These are phyloP conservation scores for Galerucella pusilla DNA, from an alignment of 2,888 invertebrate species.

Conservation along the genomic window DNA sequence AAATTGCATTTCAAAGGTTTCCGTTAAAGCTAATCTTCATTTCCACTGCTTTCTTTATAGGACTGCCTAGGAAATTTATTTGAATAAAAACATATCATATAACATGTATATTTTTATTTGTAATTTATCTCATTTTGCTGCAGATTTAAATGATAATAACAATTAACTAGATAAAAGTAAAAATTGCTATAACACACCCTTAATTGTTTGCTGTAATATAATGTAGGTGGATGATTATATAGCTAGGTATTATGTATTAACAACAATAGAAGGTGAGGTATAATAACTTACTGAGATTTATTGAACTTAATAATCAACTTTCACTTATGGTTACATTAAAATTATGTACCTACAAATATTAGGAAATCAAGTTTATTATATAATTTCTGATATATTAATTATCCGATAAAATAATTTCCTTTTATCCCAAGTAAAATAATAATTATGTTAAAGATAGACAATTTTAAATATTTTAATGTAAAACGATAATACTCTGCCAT, in stretches of 20 bases:
- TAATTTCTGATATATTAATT: slow-evolving; percentile 15
- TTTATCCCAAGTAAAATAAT: neutral
- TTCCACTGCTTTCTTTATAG: too few relatives aligned
- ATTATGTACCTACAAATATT: slow-evolving; percentile 23
- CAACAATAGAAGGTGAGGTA: slow-evolving; percentile 33
- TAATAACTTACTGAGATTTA: slow-evolving; percentile 11
- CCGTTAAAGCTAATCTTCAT: too few relatives aligned
- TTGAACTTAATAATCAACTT: slow-evolving; percentile 31
- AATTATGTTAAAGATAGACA: neutral
- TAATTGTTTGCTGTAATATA: neutral
- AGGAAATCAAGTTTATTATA: slow-evolving; percentile 38
- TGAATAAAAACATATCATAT: too few relatives aligned
- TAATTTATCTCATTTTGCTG: neutral
- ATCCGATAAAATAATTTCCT: neutral
- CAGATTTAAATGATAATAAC: neutral
- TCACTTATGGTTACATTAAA: slow-evolving; percentile 33
- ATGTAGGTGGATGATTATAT: slow-evolving; percentile 19
- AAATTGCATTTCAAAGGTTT: too few relatives aligned
- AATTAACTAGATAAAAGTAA: neutral
- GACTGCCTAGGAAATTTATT: too few relatives aligned
- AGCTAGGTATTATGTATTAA: slow-evolving; percentile 10
- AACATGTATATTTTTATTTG: too few relatives aligned
- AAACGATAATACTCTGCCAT: slow-evolving; percentile 17
- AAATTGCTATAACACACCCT: neutral
- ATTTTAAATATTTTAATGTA: neutral